Percentiles rank a stretch among this genome's conserved stretches.
Evolutionary conservation across 2,113 vertebrate genomes (phyloP).

Genomic region (Scophthalmus maximus): DNA sequence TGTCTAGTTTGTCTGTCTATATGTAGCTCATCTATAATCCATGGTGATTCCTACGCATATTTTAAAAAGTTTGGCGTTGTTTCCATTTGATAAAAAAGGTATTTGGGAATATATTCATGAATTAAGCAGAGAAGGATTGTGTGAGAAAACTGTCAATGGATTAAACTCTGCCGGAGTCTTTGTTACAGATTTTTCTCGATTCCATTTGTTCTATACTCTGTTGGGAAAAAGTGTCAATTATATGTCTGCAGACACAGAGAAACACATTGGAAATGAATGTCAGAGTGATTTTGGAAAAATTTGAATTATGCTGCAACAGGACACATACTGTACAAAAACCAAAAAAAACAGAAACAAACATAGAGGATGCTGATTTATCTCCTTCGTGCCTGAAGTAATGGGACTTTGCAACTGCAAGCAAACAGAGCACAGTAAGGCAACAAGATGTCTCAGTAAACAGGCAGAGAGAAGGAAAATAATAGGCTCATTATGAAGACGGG

Average conservation of each 20-base stretch:
- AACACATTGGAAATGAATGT: background rate
- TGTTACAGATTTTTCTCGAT: too few relatives aligned
- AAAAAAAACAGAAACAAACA: background rate
- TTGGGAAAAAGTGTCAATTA: background rate
- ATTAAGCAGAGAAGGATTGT: constrained; percentile 8
- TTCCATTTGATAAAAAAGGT: too few relatives aligned
- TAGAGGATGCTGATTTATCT: constrained; percentile 48
- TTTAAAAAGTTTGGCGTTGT: background rate
- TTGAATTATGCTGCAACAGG: background rate
- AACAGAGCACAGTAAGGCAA: constrained; percentile 17
- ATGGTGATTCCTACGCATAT: constrained; percentile 26
- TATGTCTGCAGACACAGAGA: background rate
- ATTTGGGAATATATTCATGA: background rate
- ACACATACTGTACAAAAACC: constrained; percentile 17
- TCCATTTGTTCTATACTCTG: background rate
- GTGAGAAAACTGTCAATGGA: background rate
- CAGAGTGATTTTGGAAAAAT: background rate
- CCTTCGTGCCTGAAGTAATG: constrained; percentile 9
- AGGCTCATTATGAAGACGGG: background rate
- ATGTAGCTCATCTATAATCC: constrained; percentile 33
- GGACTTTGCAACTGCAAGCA: background rate
- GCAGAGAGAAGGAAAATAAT: constrained; percentile 26
- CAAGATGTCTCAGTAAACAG: constrained; percentile 30
- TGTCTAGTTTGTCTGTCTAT: constrained; percentile 17
- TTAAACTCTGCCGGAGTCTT: too few relatives aligned